These are phyloP conservation scores for Strigamia crassipes DNA, from an alignment of 2,888 invertebrate species.

Conservation along the genomic window DNA sequence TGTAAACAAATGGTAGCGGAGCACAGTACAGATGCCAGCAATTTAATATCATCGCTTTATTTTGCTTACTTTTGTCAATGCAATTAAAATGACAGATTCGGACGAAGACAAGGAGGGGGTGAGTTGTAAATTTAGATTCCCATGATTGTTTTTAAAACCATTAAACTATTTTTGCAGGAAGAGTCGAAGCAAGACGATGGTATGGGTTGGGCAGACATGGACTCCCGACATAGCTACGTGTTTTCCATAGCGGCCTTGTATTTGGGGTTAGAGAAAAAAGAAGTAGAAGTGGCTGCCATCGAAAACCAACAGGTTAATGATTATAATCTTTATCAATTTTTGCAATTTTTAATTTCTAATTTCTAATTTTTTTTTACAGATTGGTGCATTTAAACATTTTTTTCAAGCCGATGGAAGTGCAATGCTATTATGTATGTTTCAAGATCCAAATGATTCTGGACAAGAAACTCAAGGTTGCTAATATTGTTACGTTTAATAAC, in stretches of 20 bases:
- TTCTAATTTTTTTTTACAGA: background rate
- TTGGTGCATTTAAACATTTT: background rate
- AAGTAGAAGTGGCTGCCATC: constrained; percentile 46
- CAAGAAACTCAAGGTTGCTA: background rate
- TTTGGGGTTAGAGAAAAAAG: constrained; percentile 48
- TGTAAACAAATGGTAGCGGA: constrained; percentile 13
- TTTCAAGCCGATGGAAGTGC: constrained; percentile 36
- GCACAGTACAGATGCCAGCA: background rate
- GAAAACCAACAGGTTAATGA: constrained; percentile 46
- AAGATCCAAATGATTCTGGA: constrained; percentile 25
- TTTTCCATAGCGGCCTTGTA: constrained; percentile 48
- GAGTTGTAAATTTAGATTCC: background rate
- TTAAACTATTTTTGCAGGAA: background rate
- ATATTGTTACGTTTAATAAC: background rate
- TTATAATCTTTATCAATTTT: background rate
- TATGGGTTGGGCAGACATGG: constrained; percentile 47
- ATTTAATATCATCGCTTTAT: constrained; percentile 21
- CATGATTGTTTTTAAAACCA: background rate
- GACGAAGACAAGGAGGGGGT: constrained; percentile 2
- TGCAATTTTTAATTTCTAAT: background rate
- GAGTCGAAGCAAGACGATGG: constrained; percentile 6
- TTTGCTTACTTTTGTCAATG: constrained; percentile 3
- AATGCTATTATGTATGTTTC: constrained; percentile 6
- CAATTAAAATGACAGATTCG: constrained; percentile 27
- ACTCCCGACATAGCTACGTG: constrained; percentile 48